Percentiles rank a stretch among this genome's conserved stretches.
These are phyloP conservation scores for Coecobrya sp. DNA, from an alignment of 2,888 invertebrate species.

Conservation along the genomic window DNA sequence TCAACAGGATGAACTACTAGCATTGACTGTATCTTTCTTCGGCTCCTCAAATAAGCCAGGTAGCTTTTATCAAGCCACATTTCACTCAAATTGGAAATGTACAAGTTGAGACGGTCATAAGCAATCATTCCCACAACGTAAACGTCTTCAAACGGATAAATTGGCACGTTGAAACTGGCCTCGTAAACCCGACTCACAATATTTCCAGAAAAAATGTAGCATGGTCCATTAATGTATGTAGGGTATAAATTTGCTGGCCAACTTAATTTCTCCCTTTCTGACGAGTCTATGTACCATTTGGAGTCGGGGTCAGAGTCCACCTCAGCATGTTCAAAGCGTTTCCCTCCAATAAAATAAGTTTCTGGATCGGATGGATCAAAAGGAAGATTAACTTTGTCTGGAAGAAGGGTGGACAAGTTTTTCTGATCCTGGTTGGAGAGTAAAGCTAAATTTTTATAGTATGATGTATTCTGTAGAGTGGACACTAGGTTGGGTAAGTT, in stretches of 20 bases:
- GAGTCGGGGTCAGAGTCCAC: slow-evolving; percentile 66
- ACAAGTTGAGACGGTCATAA: slow-evolving; percentile 53
- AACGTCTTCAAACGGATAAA: slow-evolving; percentile 80
- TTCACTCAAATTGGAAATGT: slow-evolving; percentile 56
- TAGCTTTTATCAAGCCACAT: slow-evolving; percentile 40
- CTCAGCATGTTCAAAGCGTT: slow-evolving; percentile 40
- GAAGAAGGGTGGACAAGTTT: not conserved
- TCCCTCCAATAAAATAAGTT: slow-evolving; percentile 74
- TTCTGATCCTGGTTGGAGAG: not conserved
- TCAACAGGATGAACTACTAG: slow-evolving; percentile 70
- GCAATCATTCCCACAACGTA: slow-evolving; percentile 77
- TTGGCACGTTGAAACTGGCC: slow-evolving; percentile 70
- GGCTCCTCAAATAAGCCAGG: not conserved
- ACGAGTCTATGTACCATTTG: slow-evolving; percentile 74
- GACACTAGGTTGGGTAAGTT: slow-evolving; percentile 70
- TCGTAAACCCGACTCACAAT: slow-evolving; percentile 64
- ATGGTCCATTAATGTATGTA: slow-evolving; percentile 74
- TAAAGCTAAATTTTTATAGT: slow-evolving; percentile 51
- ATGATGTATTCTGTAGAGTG: slow-evolving; percentile 49
- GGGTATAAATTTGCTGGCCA: slow-evolving; percentile 64
- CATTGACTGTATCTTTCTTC: slow-evolving; percentile 18
- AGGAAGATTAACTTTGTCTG: slow-evolving; percentile 26
- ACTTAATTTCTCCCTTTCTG: slow-evolving; percentile 57
- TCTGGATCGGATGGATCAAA: slow-evolving; percentile 36
- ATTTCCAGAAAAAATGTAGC: slow-evolving; percentile 70